phyloP scores from a whole-genome alignment of 2,888 invertebrate species.

The Ennomos erosarius region DNA sequence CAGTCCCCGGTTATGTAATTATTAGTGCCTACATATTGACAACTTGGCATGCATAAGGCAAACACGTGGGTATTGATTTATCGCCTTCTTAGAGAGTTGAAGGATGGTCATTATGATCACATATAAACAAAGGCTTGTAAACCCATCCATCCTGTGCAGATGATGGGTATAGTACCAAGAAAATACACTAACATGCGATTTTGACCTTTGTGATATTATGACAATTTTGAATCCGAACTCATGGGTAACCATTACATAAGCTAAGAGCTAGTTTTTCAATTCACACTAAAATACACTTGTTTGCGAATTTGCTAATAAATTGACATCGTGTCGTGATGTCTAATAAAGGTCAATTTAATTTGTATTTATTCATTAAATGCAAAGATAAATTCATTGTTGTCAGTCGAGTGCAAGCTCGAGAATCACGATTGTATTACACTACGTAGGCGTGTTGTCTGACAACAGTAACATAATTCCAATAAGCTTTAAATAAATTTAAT shows the following conservation, averaged over 20 bases:
- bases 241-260: no score
- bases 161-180: no score
- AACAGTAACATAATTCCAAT: conserved; percentile 12
- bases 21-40: conserved; percentile 35
- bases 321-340: no score
- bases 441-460: conserved; percentile 19
- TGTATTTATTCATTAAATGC: conserved; percentile 32
- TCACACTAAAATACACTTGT: no score
- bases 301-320: no score
- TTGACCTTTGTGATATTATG: no score
- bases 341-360: conserved; percentile 3
- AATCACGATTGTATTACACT: not conserved
- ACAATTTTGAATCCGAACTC: no score
- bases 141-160: not conserved
- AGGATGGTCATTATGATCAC: conserved; percentile 24
- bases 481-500: conserved; percentile 43
- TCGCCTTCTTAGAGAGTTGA: conserved; percentile 33
- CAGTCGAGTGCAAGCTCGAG: conserved; percentile 1
- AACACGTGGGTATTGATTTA: conserved; percentile 44
- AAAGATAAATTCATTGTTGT: conserved; percentile 7
- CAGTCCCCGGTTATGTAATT: conserved; percentile 49
- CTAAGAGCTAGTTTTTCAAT: no score
- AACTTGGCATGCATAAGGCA: conserved; percentile 44
- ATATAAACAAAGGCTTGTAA: conserved; percentile 4
- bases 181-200: no score